These are phyloP conservation scores for Triplophysa dalaica DNA, from an alignment of 2,113 vertebrate species.

Conservation along the genomic window DNA sequence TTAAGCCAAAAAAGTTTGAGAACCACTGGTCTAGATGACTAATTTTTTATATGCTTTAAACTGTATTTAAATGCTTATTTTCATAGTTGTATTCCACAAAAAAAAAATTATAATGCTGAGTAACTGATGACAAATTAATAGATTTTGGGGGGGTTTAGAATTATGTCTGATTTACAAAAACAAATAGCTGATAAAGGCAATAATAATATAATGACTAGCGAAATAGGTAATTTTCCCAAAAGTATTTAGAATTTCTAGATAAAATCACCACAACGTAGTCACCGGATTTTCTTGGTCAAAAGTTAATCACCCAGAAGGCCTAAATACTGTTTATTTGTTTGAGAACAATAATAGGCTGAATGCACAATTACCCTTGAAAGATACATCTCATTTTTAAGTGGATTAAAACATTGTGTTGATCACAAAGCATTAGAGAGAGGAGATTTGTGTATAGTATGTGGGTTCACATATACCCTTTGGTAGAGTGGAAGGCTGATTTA, in stretches of 20 bases:
- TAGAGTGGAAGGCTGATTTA: background rate
- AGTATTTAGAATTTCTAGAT: background rate
- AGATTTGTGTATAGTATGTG: background rate
- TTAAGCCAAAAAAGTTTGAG: too few relatives aligned
- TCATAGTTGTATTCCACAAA: too few relatives aligned
- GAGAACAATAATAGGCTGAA: background rate
- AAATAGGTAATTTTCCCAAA: background rate
- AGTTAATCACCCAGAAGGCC: background rate
- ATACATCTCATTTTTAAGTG: background rate
- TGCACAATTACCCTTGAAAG: slow-evolving; percentile 12
- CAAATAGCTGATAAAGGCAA: background rate
- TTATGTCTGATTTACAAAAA: too few relatives aligned
- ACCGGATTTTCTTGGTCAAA: background rate
- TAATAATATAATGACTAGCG: background rate
- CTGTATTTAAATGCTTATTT: too few relatives aligned
- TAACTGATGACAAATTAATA: too few relatives aligned
- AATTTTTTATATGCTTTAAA: too few relatives aligned
- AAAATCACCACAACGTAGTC: background rate
- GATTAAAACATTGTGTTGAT: background rate
- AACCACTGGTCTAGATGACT: too few relatives aligned
- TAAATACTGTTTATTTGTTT: slow-evolving; percentile 3
- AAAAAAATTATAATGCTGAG: background rate
- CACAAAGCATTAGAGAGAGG: background rate
- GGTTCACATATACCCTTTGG: background rate
- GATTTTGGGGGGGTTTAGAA: too few relatives aligned